Conservation (phyloP, 1,140 invertebrate genomes). For the Artemia franciscana region DNA sequence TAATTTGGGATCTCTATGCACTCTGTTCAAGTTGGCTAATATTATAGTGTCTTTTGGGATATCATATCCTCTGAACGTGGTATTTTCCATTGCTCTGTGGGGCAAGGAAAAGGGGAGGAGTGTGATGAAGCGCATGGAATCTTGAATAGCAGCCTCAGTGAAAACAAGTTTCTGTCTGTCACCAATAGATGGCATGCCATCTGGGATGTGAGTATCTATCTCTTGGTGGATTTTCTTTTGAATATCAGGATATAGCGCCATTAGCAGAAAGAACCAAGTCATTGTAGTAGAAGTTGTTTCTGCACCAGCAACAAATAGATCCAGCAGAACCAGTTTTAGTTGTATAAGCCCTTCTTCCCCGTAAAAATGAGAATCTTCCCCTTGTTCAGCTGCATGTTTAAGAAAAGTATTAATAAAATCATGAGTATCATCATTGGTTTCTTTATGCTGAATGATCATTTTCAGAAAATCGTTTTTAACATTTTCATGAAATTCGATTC, state of each 20-base stretch:
- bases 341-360: constrained; percentile 1
- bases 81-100: constrained; percentile 9
- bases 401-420: background rate
- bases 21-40: constrained; percentile 18
- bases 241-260: constrained; percentile 48
- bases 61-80: constrained; percentile 14
- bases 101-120: constrained; percentile 11
- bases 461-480: background rate
- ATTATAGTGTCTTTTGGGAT: constrained; percentile 20
- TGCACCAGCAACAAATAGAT: constrained; percentile 50
- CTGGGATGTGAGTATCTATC: constrained; percentile 47
- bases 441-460: background rate
- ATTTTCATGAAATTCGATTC: background rate
- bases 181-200: constrained; percentile 35
- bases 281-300: constrained; percentile 55
- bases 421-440: background rate
- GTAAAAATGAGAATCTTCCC: background rate
- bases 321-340: constrained; percentile 35
- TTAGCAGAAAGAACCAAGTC: constrained; percentile 47
- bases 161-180: constrained; percentile 41
- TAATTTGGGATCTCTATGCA: constrained; percentile 15
- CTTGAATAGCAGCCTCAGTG: constrained; percentile 16
- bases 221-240: constrained; percentile 53
- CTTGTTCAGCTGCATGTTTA: background rate
- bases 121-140: constrained; percentile 10